Base-by-base conservation (phyloP, 2,113 vertebrate genomes). In the Glaucomys volans region DNA sequence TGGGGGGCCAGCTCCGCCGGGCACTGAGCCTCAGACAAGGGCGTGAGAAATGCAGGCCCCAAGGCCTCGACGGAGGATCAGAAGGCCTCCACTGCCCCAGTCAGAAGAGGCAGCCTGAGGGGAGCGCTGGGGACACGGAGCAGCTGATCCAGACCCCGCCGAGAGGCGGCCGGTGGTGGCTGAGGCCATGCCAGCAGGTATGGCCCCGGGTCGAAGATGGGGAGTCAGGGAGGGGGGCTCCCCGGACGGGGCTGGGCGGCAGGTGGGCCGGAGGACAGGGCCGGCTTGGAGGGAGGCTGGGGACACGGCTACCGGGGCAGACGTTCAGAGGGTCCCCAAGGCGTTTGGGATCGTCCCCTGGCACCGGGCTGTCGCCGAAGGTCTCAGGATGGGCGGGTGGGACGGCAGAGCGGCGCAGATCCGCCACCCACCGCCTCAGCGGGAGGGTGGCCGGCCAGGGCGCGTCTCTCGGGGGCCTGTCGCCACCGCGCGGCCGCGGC, bases 181-280 rank as follows among this genome's bases (percentile, higher is more conserved):
- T 95, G 87, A 96, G 50, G 62, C 95, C 85, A 32, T 97, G 69
- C 80, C 91, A 87, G 4, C 94, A 98, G 98, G 98, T 98, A 74
- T 5, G 95, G 24, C 28, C 16, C 30, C 5, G 11, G 64, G 82
- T 0, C 28, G 64, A 40, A 44, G 79, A 6, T 4, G 44, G 54
- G 13, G 57, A 3, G 4, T 12, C 1, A 0, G 4, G 8, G 14
- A 5, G 12, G 4, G 0, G 32, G 69, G 50, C 3, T 50, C 40
- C 40, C 32, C 26, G 22, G 35, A 66, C 4, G 62, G 62, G 59
- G 59, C 18, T 62, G 24, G 8, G 16, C n/a, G 18, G 8, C n/a
- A n/a, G n/a, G n/a, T n/a, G n/a, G n/a, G n/a, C n/a, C n/a, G n/a
- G n/a, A n/a, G n/a, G n/a, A n/a, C n/a, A n/a, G n/a, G n/a, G n/a